Evolutionary conservation across 2,888 invertebrate genomes (phyloP), one percentile per base, ranked within the genome.

Genomic region (Luperina testacea): DNA sequence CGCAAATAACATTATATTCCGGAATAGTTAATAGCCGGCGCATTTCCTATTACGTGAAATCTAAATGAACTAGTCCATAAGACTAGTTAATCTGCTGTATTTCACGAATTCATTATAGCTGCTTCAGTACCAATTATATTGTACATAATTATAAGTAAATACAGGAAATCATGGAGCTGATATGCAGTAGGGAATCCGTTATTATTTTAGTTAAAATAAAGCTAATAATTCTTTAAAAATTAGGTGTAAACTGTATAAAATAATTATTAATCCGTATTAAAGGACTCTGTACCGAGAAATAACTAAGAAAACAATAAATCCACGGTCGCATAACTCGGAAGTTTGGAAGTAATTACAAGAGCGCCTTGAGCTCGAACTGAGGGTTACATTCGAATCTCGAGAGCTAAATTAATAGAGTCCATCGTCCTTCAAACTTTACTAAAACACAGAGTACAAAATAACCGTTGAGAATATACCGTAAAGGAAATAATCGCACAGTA

Each of bases 311-410:
- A 89, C 87, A 85, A 80, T 85, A 86, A 83, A 83, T 83, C 38
- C 75, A 59, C 67, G 4, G 38, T 59, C 71, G 76, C 48, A 77
- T 71, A 81, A 78, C 74, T 87, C 67, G 38, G 67, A 79, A 88
- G 83, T 88, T 86, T 61, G 67, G 72, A 90, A 90, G 84, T 88
- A 87, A 90, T 90, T 90, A 89, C 81, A 81, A 87, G 77, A 87
- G 72, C 81, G 85, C 88, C 87, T 74, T 67, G 67, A 86, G 80
- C 74, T 72, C 74, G 27, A 64, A 71, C 73, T 72, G 61, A 81
- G 81, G 74, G 78, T 85, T 72, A 82, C 72, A 87, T 83, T 83
- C 80, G 77, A 89, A 76, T 78, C 76, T 73, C 57, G 80, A 78
- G 59, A 77, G 72, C 65, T 68, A 78, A 83, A 82, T 86, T 86